phyloP scores from a whole-genome alignment of 2,888 invertebrate species.

The Aromia moschata region DNA sequence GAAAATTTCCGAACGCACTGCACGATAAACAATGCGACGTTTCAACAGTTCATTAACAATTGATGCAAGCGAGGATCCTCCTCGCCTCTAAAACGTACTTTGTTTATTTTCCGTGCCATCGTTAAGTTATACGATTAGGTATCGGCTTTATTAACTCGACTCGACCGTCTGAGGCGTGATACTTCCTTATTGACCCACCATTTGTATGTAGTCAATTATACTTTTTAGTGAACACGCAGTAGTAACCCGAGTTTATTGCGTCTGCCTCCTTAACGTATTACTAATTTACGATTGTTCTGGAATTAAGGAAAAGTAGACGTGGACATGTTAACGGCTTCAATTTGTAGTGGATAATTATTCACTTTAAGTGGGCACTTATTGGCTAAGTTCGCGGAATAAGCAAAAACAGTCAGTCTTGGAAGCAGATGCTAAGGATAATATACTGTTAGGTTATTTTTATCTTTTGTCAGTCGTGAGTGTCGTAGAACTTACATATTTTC shows the following conservation, averaged over 20 bases:
- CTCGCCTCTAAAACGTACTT: background rate
- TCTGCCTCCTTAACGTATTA: background rate
- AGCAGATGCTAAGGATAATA: too few species aligned
- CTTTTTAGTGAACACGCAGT: conserved; percentile 1
- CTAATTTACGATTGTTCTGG: conserved; percentile 5
- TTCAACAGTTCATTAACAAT: too few species aligned
- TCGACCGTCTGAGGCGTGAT: conserved; percentile 8
- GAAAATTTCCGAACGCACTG: conserved; percentile 27
- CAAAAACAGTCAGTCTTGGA: too few species aligned
- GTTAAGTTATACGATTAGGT: conserved; percentile 22
- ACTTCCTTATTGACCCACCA: conserved; percentile 21
- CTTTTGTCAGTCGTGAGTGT: too few species aligned
- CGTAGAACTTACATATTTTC: too few species aligned
- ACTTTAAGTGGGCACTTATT: too few species aligned
- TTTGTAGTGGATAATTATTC: too few species aligned
- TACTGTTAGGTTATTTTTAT: too few species aligned
- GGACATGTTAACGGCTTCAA: too few species aligned
- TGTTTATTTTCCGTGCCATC: conserved; percentile 23
- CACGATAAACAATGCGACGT: too few species aligned
- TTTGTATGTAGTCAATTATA: conserved; percentile 6
- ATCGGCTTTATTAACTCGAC: conserved; percentile 5
- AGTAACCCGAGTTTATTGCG: conserved; percentile 8
- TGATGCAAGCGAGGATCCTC: conserved; percentile 6
- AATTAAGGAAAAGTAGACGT: background rate
- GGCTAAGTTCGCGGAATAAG: too few species aligned